phyloP scores from a whole-genome alignment of 2,113 vertebrate genomes.

The Microtus montanus region DNA sequence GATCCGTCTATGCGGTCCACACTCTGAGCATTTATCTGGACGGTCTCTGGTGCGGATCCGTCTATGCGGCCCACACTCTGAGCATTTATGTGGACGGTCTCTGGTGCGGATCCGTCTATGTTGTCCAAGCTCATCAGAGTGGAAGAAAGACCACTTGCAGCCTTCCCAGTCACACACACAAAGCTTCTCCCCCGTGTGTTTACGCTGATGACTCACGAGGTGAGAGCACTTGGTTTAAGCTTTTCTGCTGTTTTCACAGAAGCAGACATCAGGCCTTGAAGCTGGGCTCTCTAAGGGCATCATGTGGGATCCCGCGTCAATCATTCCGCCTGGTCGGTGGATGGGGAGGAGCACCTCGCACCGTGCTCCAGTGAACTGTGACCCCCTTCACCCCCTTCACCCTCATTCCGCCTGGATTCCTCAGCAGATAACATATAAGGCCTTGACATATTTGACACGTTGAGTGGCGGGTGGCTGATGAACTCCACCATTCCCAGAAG shows the following conservation, averaged over 20 bases:
- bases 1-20: background rate
- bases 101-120: slow-evolving; percentile 63
- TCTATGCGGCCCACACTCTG: background rate
- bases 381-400: background rate
- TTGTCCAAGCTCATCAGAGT: slow-evolving; percentile 73
- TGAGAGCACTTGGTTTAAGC: slow-evolving; percentile 75
- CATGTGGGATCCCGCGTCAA: background rate
- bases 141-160: slow-evolving; percentile 65
- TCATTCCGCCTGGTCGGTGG: background rate
- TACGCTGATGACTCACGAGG: slow-evolving; percentile 64
- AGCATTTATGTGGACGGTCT: slow-evolving; percentile 58
- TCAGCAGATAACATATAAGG: background rate
- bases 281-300: background rate
- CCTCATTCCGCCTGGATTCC: background rate
- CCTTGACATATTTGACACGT: background rate
- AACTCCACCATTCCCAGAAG: background rate
- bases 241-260: slow-evolving; percentile 61
- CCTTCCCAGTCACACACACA: slow-evolving; percentile 63
- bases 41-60: background rate
- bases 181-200: slow-evolving; percentile 75
- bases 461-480: background rate
- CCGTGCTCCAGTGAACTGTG: background rate
- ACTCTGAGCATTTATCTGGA: slow-evolving; percentile 49
- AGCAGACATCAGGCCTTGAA: slow-evolving; percentile 51
- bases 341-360: slow-evolving; percentile 6